phyloP scores from a whole-genome alignment of 2,797 vertebrate genomes.

The Antennarius maculatus region DNA sequence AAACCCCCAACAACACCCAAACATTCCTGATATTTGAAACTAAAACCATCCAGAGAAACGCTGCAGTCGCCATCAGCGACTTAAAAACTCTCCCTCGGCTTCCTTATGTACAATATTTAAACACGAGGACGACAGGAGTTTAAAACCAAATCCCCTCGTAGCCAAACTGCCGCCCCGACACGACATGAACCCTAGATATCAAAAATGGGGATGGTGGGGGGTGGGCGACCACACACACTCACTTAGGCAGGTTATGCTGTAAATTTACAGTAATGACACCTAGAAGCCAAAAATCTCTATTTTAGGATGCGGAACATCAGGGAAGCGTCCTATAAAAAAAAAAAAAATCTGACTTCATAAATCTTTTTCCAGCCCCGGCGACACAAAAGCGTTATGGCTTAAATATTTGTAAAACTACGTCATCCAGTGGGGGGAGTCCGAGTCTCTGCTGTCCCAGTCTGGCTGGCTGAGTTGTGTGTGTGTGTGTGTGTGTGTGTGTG shows the following conservation, averaged over 20 bases:
- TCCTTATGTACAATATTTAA: conserved; percentile 81
- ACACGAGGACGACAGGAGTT: conserved; percentile 65
- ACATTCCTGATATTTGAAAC: conserved; percentile 65
- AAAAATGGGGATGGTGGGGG: conserved; percentile 46
- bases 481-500: conserved; percentile 7
- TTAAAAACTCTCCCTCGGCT: conserved; percentile 63
- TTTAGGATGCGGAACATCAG: conserved; percentile 73
- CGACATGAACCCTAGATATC: conserved; percentile 68
- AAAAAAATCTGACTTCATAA: conserved; percentile 33
- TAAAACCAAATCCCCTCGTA: conserved; percentile 65
- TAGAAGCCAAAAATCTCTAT: conserved; percentile 76
- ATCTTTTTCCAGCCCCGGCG: conserved; percentile 56
- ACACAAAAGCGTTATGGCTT: conserved; percentile 85
- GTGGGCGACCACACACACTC: conserved; percentile 72
- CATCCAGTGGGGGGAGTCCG: conserved; percentile 58
- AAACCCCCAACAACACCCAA: conserved; percentile 7
- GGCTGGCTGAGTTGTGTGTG: conserved; percentile 54
- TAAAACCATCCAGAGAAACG: conserved; percentile 47
- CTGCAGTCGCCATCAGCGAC: conserved; percentile 58
- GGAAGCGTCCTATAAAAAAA: conserved; percentile 69
- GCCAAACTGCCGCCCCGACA: conserved; percentile 63
- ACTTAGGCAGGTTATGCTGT: conserved; percentile 86
- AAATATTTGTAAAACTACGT: conserved; percentile 82
- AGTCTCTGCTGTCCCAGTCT: conserved; percentile 60
- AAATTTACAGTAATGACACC: conserved; percentile 84